Evolutionary conservation across 2,113 vertebrate species (phyloP).

Genomic region (Lasiurus cinereus): DNA sequence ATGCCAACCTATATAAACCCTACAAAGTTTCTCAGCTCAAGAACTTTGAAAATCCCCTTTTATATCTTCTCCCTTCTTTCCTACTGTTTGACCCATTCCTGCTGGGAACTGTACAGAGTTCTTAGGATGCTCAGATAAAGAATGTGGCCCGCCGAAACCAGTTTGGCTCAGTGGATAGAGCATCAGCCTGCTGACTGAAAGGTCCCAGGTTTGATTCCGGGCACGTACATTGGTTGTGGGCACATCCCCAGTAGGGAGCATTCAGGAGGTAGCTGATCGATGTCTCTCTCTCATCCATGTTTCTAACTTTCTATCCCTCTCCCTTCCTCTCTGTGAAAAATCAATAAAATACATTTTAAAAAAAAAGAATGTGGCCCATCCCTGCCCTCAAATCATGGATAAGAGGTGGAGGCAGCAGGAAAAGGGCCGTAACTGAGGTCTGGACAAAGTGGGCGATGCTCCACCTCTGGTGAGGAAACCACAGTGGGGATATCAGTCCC

Average conservation of each 20-base stretch:
- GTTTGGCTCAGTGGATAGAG: too few species aligned
- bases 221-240: too few species aligned
- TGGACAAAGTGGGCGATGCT: neutral
- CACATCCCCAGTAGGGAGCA: too few species aligned
- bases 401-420: neutral
- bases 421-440: neutral
- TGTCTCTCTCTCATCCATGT: too few species aligned
- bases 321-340: too few species aligned
- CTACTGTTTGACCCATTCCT: neutral
- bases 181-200: too few species aligned
- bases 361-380: neutral
- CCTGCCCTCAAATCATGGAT: neutral
- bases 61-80: neutral
- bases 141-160: neutral
- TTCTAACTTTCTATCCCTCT: too few species aligned
- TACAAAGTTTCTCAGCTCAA: neutral
- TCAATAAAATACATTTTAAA: too few species aligned
- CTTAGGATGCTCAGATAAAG: neutral
- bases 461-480: neutral
- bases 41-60: neutral
- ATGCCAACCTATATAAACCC: neutral
- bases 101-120: neutral
- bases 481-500: neutral
- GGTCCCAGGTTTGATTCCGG: too few species aligned
- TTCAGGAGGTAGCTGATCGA: too few species aligned